Evolutionary conservation across 2,888 invertebrate species (phyloP), one percentile per base, ranked within the genome.

Genomic region (Diaphora mendica): DNA sequence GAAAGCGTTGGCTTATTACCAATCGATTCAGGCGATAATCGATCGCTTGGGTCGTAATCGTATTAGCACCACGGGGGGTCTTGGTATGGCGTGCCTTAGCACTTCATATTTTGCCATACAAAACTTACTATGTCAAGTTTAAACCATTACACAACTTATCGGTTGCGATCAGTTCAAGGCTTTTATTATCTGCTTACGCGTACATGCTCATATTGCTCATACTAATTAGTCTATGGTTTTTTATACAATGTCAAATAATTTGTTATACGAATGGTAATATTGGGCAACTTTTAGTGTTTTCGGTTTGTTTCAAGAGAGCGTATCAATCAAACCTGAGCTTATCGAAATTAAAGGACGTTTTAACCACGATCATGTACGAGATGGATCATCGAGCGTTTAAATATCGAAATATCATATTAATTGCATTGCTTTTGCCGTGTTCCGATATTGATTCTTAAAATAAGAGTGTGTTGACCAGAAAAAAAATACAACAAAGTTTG

Each of bases 31-130:
- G 87, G 82, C 84, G 87, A 89, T 91, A 91, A 91, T 90, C 92
- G 91, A 93, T 91, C 88, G 89, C 88, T 90, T 87, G 90, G 84
- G 85, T 87, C 83, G 83, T 93, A 92, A 94, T 93, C 93, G 93
- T 88, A 93, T 94, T 94, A 94, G 87, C 88, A 86, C 86, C 89
- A 85, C 90, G 93, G 94, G 93, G 90, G 93, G 93, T 92, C 94
- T 68, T 78, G 73, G 77, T 80, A 85, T 87, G 51, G 81, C 84
- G 85, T 84, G 87, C 85, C 84, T 81, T 84, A 81, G 79, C 83
- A 80, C 79, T 79, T 80, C 79, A 81, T 71, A 76, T 69, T 68
- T 82, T 79, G 79, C 74, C 77, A 71, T 82, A 82, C 70, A 76
- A 44, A 64, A 64, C 51, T 68, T 64, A 72, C 69, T 33, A 70